These are phyloP conservation scores for Vandiemenella viatica DNA, from an alignment of 2,888 invertebrate species.

Conservation along the genomic window DNA sequence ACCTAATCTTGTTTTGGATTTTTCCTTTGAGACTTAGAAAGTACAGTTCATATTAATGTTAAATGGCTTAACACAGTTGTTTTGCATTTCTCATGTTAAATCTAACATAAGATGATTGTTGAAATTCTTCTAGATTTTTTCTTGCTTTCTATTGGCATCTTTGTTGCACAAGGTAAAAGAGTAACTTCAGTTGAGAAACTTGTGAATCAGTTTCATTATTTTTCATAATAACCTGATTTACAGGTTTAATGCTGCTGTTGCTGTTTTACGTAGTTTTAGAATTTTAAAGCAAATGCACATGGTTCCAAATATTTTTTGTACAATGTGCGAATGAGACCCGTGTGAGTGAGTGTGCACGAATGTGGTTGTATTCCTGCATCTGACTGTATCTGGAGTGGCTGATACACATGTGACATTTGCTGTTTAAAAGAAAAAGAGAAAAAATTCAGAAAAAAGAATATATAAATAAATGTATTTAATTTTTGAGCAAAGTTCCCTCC, in stretches of 20 bases:
- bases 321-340: neutral
- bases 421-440: neutral
- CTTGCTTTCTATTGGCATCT: too few species aligned
- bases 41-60: too few species aligned
- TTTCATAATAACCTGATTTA: neutral
- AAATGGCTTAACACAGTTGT: too few species aligned
- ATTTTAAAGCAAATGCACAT: constrained; percentile 5
- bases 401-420: constrained; percentile 5
- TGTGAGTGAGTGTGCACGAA: neutral
- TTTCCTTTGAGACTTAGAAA: too few species aligned
- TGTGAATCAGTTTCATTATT: neutral
- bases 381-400: constrained; percentile 1
- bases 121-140: too few species aligned
- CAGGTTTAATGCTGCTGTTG: neutral
- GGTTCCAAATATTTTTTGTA: neutral
- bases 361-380: neutral
- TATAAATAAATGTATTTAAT: neutral
- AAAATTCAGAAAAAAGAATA: too few species aligned
- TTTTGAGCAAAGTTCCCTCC: neutral
- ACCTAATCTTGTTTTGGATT: too few species aligned
- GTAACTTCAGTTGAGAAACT: neutral
- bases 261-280: neutral
- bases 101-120: too few species aligned
- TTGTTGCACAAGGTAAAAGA: too few species aligned
- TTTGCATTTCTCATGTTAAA: too few species aligned